These are phyloP conservation scores for Ctenopoma kingsleyae DNA, from an alignment of 2,797 vertebrate species.

Conservation along the genomic window DNA sequence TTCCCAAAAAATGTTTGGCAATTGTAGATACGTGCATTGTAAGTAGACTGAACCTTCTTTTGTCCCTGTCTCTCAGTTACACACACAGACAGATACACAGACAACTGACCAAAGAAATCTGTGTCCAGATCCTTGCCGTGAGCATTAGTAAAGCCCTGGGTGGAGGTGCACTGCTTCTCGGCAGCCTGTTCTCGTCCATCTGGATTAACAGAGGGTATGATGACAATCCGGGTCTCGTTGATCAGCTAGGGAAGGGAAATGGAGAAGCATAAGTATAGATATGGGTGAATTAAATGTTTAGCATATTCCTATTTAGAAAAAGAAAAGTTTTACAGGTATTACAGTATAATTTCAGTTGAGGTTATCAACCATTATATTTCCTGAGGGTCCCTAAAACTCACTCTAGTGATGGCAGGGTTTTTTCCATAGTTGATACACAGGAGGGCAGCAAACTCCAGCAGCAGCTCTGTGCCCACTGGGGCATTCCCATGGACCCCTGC, in stretches of 20 bases:
- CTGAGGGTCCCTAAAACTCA: conserved; percentile 69
- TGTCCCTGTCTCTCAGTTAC: too few species aligned
- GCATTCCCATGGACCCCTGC: conserved; percentile 96
- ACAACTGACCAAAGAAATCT: conserved; percentile 92
- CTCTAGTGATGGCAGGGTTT: conserved; percentile 91
- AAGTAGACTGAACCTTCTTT: too few species aligned
- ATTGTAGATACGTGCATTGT: too few species aligned
- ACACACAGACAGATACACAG: not conserved
- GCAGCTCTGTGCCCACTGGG: conserved; percentile 94
- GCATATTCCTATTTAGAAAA: not conserved
- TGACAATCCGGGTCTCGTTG: conserved; percentile 93
- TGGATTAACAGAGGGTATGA: conserved; percentile 95
- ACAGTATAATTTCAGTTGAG: not conserved
- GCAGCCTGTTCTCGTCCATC: conserved; percentile 92
- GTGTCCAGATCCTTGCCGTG: conserved; percentile 92
- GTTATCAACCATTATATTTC: not conserved
- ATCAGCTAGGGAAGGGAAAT: conserved; percentile 85
- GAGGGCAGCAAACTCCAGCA: conserved; percentile 93
- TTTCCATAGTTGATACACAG: conserved; percentile 97
- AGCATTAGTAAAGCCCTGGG: conserved; percentile 86
- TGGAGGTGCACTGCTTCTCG: conserved; percentile 91
- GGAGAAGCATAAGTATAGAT: conserved; percentile 7
- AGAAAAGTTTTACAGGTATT: not conserved
- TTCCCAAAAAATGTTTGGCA: too few species aligned
- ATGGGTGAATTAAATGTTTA: not conserved